Percentiles rank a stretch among this genome's conserved stretches.
phyloP scores from a whole-genome alignment of 2,113 vertebrate genomes.

The Phyllostomus discolor region DNA sequence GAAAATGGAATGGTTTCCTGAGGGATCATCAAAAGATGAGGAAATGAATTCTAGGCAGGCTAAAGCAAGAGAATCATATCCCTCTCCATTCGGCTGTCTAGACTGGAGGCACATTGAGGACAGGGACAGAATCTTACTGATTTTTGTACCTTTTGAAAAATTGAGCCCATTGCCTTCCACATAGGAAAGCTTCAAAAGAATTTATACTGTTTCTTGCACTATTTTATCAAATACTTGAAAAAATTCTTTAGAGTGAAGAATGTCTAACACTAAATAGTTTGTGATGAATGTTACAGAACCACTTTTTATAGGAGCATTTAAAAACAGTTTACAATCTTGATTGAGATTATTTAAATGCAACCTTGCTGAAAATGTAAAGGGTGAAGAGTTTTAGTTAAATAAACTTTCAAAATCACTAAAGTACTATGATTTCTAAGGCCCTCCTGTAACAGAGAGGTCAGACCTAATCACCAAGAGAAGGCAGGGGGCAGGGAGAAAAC shows the following conservation, averaged over 20 bases:
- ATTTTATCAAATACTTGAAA: neutral
- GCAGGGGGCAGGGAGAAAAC: no score
- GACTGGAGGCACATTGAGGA: neutral
- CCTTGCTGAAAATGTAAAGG: neutral
- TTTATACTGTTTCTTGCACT: neutral
- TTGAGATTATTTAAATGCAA: neutral
- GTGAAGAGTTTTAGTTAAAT: neutral
- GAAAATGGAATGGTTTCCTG: neutral
- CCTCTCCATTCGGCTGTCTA: neutral
- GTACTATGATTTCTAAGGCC: neutral
- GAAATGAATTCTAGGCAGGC: neutral
- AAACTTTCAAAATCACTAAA: conserved; percentile 17
- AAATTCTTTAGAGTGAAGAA: neutral
- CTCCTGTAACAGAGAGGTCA: no score
- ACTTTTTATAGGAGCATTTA: neutral
- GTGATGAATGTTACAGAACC: neutral
- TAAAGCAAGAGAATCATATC: neutral
- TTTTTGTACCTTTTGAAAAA: neutral
- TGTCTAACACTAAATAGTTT: neutral
- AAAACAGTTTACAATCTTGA: neutral
- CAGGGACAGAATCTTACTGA: neutral
- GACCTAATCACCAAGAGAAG: no score
- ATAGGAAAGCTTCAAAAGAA: neutral
- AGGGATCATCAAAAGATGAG: neutral
- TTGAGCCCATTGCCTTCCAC: neutral